Conservation (phyloP, 2,888 invertebrate species). For the Lampropteryx suffumata region DNA sequence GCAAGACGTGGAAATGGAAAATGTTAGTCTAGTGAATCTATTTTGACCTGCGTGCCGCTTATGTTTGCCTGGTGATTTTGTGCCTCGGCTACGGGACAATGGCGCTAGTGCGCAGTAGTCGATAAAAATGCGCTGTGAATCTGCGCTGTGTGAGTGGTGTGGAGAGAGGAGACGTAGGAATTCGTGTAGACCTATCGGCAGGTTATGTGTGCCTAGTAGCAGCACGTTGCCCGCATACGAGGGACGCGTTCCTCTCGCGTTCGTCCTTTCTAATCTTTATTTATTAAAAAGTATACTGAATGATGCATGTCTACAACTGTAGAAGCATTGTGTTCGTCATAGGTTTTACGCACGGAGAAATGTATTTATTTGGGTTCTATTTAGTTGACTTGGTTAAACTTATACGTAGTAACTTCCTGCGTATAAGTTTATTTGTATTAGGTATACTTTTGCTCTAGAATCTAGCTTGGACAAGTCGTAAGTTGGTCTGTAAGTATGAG, state of each 20-base stretch:
- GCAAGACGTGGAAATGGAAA: slow-evolving; percentile 5
- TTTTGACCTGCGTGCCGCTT: slow-evolving; percentile 21
- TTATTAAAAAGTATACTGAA: not conserved
- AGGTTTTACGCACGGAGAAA: no score
- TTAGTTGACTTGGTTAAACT: no score
- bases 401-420: no score
- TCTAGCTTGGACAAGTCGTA: no score
- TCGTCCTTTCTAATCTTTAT: slow-evolving; percentile 28
- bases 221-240: slow-evolving; percentile 62
- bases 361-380: no score
- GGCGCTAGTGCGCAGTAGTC: slow-evolving; percentile 23
- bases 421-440: no score
- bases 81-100: slow-evolving; percentile 25
- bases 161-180: slow-evolving; percentile 31
- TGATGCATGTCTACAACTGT: no score
- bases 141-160: slow-evolving; percentile 6
- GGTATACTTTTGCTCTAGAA: no score
- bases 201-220: slow-evolving; percentile 58
- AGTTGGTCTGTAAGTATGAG: not conserved
- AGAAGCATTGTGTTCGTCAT: no score
- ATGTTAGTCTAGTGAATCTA: slow-evolving; percentile 3
- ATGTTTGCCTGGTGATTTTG: slow-evolving; percentile 31
- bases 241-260: slow-evolving; percentile 58
- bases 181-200: slow-evolving; percentile 35
- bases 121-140: slow-evolving; percentile 26